Conservation (phyloP, 2,888 invertebrate genomes). For the Abrostola triplasia region DNA sequence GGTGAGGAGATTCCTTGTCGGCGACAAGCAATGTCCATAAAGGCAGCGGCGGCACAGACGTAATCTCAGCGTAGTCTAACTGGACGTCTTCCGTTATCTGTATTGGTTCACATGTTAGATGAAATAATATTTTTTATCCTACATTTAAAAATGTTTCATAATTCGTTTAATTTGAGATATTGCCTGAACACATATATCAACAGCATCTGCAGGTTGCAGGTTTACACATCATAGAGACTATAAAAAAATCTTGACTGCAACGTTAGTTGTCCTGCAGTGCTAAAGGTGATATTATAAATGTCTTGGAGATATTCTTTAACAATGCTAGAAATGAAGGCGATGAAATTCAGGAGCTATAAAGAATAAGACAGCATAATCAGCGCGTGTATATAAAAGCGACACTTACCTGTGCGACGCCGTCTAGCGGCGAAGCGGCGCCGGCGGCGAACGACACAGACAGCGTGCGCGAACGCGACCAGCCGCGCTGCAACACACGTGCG, state of each 20-base stretch:
- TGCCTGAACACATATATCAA: no score
- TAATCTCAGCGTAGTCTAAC: constrained; percentile 97
- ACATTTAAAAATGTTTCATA: no score
- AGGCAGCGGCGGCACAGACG: constrained; percentile 99
- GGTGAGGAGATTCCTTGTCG: constrained; percentile 94
- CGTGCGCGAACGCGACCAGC: constrained; percentile 96
- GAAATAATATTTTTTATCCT: neutral
- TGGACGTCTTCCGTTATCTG: constrained; percentile 95
- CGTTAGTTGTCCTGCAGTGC: no score
- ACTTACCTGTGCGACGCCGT: constrained; percentile 90
- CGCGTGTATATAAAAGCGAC: constrained; percentile 41
- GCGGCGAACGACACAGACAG: constrained; percentile 95
- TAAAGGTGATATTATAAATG: no score
- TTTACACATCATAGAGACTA: no score
- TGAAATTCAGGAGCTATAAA: constrained; percentile 9
- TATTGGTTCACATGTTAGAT: constrained; percentile 26
- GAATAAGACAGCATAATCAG: constrained; percentile 23
- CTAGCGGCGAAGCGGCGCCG: constrained; percentile 93
- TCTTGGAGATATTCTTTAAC: neutral
- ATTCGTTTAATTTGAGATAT: no score
- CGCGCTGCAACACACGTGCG: constrained; percentile 89
- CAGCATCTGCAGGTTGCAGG: no score
- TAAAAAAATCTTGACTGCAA: no score
- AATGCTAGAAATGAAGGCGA: constrained; percentile 3
- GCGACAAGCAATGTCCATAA: constrained; percentile 98